Conservation (phyloP, 2,888 invertebrate species). For the Oligia latruncula region DNA sequence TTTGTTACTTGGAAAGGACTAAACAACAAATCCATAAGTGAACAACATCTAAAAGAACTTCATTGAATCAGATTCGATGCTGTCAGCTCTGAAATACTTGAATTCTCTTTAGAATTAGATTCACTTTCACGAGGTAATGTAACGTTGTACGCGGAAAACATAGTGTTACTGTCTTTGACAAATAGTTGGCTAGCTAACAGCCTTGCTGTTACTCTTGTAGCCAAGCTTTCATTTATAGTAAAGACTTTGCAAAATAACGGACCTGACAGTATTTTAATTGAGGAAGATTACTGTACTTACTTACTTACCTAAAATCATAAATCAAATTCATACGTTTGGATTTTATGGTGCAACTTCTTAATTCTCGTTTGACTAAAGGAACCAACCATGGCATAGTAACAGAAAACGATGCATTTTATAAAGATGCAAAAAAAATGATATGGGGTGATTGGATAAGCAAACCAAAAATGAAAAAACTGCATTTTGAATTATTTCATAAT, state of each 20-base stretch:
- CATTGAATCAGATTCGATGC: slow-evolving; percentile 22
- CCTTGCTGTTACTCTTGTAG: background rate
- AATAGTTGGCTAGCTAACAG: slow-evolving; percentile 12
- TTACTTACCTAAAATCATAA: background rate
- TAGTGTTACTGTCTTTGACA: slow-evolving; percentile 3
- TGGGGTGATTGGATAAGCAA: too few relatives aligned
- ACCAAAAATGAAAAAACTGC: background rate
- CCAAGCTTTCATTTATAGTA: background rate
- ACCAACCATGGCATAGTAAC: background rate
- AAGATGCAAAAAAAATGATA: background rate
- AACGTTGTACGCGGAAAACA: slow-evolving; percentile 33
- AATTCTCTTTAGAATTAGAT: slow-evolving; percentile 74
- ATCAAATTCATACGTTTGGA: too few relatives aligned
- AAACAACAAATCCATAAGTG: slow-evolving; percentile 2
- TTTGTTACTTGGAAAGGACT: background rate
- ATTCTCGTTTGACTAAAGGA: background rate
- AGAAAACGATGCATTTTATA: background rate
- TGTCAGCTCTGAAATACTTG: slow-evolving; percentile 56
- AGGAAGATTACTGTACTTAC: background rate
- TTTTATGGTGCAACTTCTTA: background rate
- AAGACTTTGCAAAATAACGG: background rate
- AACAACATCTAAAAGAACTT: background rate
- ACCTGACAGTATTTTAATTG: background rate
- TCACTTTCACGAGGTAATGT: slow-evolving; percentile 76
- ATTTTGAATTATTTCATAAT: background rate